A percentile compares a stretch with the other conserved stretches of the same genome.
Conservation (phyloP, 1,140 invertebrate genomes). For the Acromyrmex echinatior region DNA sequence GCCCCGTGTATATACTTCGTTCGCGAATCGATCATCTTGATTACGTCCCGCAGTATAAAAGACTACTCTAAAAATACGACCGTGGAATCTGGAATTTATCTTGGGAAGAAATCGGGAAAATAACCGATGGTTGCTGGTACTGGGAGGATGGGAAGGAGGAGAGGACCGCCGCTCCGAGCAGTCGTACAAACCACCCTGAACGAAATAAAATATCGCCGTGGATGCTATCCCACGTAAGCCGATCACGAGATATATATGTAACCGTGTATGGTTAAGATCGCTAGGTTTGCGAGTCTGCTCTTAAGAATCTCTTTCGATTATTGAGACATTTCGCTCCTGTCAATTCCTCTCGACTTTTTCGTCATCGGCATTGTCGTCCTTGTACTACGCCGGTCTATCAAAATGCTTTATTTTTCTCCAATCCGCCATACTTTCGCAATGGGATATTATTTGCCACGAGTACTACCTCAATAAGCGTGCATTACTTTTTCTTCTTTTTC, state of each 20-base stretch:
- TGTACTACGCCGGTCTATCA: background rate
- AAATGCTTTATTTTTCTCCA: slow-evolving; percentile 47
- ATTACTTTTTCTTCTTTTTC: background rate
- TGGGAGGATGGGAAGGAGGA: background rate
- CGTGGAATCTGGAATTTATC: slow-evolving; percentile 68
- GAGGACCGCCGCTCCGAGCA: slow-evolving; percentile 4
- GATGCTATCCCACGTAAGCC: slow-evolving; percentile 76
- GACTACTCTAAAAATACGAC: slow-evolving; percentile 59
- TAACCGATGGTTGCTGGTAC: slow-evolving; percentile 47
- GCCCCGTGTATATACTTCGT: slow-evolving; percentile 30
- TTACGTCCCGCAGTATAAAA: slow-evolving; percentile 62
- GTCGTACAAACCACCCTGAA: slow-evolving; percentile 45
- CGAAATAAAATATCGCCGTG: slow-evolving; percentile 66
- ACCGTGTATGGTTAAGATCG: slow-evolving; percentile 59
- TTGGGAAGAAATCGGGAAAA: slow-evolving; percentile 62
- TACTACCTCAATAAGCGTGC: slow-evolving; percentile 7
- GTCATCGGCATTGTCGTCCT: slow-evolving; percentile 37
- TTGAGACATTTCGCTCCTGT: slow-evolving; percentile 76
- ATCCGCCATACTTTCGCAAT: background rate
- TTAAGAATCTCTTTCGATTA: slow-evolving; percentile 74
- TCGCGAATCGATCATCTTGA: slow-evolving; percentile 63
- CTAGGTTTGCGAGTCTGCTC: slow-evolving; percentile 41
- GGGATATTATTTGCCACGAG: slow-evolving; percentile 4
- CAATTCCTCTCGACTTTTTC: slow-evolving; percentile 59
- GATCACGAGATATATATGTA: slow-evolving; percentile 74